Evolutionary conservation across 2,113 vertebrate genomes (phyloP).

Genomic region (Athene cunicularia): DNA sequence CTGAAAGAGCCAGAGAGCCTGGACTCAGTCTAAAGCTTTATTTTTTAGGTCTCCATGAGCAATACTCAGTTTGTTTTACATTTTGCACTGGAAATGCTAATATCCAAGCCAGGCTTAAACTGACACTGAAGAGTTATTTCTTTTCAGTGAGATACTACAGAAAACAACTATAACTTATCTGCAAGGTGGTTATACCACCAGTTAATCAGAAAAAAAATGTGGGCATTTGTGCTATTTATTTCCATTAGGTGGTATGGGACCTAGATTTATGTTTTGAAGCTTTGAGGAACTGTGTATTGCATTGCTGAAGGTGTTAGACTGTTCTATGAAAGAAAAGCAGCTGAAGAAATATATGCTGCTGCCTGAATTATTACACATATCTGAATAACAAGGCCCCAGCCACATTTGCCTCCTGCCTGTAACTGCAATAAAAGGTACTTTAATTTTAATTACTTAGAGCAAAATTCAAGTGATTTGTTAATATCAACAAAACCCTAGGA

Average conservation of each 20-base stretch:
- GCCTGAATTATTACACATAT: background rate
- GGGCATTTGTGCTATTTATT: slow-evolving; percentile 19
- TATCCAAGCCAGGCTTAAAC: background rate
- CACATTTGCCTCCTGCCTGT: background rate
- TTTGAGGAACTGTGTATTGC: background rate
- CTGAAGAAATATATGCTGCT: background rate
- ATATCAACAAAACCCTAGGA: slow-evolving; percentile 37
- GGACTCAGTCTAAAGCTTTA: background rate
- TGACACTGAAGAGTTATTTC: background rate
- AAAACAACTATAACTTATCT: background rate
- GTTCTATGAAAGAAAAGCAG: background rate
- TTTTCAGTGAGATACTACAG: background rate
- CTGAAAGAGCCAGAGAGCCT: background rate
- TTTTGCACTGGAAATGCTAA: background rate
- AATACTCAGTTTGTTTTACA: background rate
- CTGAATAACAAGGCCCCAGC: background rate
- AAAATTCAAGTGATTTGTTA: slow-evolving; percentile 52
- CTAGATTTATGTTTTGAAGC: background rate
- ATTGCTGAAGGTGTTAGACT: background rate
- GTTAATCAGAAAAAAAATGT: slow-evolving; percentile 8
- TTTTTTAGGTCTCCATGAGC: background rate
- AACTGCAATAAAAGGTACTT: background rate
- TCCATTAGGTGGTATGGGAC: background rate
- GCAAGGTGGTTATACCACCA: background rate
- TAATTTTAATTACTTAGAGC: slow-evolving; percentile 38